phyloP scores from a whole-genome alignment of 2,888 invertebrate species.

The Tetropium fuscum region DNA sequence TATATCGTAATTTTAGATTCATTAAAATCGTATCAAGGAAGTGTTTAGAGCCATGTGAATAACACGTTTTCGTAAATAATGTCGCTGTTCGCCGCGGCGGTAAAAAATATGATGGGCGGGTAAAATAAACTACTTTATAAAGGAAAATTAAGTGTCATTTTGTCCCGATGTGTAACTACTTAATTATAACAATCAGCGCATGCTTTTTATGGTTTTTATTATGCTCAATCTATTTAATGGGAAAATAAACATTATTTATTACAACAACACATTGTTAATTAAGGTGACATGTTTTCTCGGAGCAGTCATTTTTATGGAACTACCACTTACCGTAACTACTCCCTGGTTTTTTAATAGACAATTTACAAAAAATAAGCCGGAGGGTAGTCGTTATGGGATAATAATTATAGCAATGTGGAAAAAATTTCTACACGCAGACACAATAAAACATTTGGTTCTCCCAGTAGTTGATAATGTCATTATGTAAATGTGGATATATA shows the following conservation, averaged over 20 bases:
- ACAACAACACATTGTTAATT: slow-evolving; percentile 36
- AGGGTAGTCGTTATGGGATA: no score
- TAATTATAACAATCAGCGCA: slow-evolving; percentile 41
- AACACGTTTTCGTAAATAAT: slow-evolving; percentile 29
- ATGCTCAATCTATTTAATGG: slow-evolving; percentile 38
- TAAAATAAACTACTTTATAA: slow-evolving; percentile 40
- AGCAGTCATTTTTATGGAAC: neutral
- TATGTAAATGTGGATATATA: no score
- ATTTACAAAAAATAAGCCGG: neutral
- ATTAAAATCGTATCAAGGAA: slow-evolving; percentile 53
- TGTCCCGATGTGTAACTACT: slow-evolving; percentile 43
- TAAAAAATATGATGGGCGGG: slow-evolving; percentile 40
- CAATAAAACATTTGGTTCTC: no score
- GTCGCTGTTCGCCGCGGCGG: slow-evolving; percentile 3
- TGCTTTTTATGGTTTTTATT: slow-evolving; percentile 39
- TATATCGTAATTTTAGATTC: slow-evolving; percentile 25
- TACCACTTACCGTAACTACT: neutral
- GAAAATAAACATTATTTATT: slow-evolving; percentile 44
- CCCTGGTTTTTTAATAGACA: neutral
- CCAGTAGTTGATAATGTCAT: no score
- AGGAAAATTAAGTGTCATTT: slow-evolving; percentile 47
- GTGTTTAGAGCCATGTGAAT: slow-evolving; percentile 44
- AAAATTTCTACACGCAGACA: no score
- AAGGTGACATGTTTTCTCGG: slow-evolving; percentile 26
- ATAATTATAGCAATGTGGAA: no score